Conservation (phyloP, 2,888 invertebrate genomes). For the Micoletzkya japonica region DNA sequence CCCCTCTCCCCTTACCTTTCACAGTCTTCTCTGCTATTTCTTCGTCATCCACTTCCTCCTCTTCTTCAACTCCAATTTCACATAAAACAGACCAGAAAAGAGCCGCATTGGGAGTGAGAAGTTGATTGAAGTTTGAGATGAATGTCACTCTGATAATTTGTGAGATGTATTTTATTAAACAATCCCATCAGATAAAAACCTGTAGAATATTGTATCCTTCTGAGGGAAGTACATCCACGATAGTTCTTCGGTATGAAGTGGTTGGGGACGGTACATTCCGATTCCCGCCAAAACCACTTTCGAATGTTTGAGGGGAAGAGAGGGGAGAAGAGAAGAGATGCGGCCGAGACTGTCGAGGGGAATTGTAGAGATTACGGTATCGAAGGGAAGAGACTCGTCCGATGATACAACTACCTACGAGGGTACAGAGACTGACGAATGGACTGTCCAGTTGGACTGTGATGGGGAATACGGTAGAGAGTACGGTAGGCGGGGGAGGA, state of each 20-base stretch:
- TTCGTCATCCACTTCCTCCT: conserved; percentile 2
- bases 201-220: conserved; percentile 15
- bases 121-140: conserved; percentile 26
- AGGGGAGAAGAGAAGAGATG: conserved; percentile 8
- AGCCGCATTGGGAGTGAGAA: conserved; percentile 24
- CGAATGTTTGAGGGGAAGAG: conserved; percentile 18
- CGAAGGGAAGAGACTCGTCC: conserved; percentile 15
- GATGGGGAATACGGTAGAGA: background rate
- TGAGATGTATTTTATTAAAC: background rate
- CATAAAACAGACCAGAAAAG: conserved; percentile 24
- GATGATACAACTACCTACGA: background rate
- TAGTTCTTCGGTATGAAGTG: conserved; percentile 16
- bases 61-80: conserved; percentile 15
- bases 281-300: conserved; percentile 27
- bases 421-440: background rate
- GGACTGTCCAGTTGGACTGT: background rate
- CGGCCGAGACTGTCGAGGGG: conserved; percentile 12
- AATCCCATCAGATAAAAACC: background rate
- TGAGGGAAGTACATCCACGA: conserved; percentile 26
- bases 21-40: too few species aligned
- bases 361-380: conserved; percentile 20
- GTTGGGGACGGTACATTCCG: conserved; percentile 19
- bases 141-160: conserved; percentile 18
- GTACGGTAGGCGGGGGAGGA: background rate
- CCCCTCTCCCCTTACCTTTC: too few species aligned